Conservation (phyloP, 2,797 vertebrate species). For the Pelochelys cantorii region DNA sequence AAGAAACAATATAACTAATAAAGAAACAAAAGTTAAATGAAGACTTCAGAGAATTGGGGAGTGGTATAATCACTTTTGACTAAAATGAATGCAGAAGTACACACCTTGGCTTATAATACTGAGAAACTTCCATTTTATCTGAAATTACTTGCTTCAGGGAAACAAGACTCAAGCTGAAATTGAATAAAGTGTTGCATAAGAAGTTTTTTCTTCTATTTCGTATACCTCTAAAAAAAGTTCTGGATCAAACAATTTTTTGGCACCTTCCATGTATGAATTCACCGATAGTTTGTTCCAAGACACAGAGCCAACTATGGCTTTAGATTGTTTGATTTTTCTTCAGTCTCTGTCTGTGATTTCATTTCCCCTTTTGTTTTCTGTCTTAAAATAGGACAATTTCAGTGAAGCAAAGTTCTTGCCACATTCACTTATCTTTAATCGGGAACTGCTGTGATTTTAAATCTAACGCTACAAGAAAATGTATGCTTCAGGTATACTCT, state of each 20-base stretch:
- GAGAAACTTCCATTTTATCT: neutral
- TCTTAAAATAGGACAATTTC: neutral
- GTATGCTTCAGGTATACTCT: neutral
- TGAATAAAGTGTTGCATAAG: neutral
- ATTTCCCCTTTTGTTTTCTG: neutral
- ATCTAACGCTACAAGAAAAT: neutral
- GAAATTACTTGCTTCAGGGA: neutral
- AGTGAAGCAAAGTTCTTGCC: neutral
- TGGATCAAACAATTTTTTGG: neutral
- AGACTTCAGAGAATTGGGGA: neutral
- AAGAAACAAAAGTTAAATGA: neutral
- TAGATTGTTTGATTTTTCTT: neutral
- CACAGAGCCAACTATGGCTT: neutral
- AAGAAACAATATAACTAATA: neutral
- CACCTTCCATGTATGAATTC: accelerated
- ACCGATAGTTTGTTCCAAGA: neutral
- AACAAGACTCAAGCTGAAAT: neutral
- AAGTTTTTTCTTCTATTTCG: neutral
- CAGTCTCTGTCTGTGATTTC: neutral
- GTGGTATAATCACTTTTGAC: neutral
- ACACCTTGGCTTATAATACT: accelerated
- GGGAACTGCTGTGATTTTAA: neutral
- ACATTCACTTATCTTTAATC: neutral
- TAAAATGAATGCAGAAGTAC: accelerated
- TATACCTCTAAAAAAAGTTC: neutral